phyloP scores from a whole-genome alignment of 1,140 invertebrate species.

The Holcopasites calliopsidis region DNA sequence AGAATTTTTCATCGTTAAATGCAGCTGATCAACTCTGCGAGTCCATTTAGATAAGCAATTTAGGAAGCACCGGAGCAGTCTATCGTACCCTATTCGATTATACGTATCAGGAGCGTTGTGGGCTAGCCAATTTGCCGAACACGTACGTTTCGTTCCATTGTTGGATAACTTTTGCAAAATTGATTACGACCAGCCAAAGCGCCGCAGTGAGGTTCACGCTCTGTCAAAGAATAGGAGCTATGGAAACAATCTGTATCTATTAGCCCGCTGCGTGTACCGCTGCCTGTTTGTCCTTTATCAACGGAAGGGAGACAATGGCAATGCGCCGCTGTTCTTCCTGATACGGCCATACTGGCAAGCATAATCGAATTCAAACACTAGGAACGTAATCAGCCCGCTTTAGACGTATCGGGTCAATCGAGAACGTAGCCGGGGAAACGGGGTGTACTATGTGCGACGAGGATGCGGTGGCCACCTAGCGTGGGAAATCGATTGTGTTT shows the following conservation, averaged over 20 bases:
- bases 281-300: slow-evolving; percentile 24
- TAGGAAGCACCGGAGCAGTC: not conserved
- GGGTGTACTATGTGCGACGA: slow-evolving; percentile 40
- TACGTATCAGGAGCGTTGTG: not conserved
- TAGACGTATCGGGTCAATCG: slow-evolving; percentile 28
- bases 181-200: not conserved
- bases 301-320: slow-evolving; percentile 15
- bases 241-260: slow-evolving; percentile 10
- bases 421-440: slow-evolving; percentile 43
- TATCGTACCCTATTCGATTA: not conserved
- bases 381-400: slow-evolving; percentile 45
- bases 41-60: not conserved
- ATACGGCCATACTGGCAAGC: not conserved
- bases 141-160: not conserved
- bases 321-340: slow-evolving; percentile 18
- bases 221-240: not conserved
- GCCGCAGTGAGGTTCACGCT: not conserved
- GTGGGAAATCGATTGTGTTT: slow-evolving; percentile 68
- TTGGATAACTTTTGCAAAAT: slow-evolving; percentile 11
- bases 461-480: slow-evolving; percentile 50
- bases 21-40: too few species aligned
- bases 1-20: too few species aligned
- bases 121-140: not conserved
- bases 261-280: not conserved
- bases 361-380: slow-evolving; percentile 42